Evolutionary conservation across 1,140 invertebrate species (phyloP), one percentile per base, ranked within the genome.

Genomic region (Bombus affinis): DNA sequence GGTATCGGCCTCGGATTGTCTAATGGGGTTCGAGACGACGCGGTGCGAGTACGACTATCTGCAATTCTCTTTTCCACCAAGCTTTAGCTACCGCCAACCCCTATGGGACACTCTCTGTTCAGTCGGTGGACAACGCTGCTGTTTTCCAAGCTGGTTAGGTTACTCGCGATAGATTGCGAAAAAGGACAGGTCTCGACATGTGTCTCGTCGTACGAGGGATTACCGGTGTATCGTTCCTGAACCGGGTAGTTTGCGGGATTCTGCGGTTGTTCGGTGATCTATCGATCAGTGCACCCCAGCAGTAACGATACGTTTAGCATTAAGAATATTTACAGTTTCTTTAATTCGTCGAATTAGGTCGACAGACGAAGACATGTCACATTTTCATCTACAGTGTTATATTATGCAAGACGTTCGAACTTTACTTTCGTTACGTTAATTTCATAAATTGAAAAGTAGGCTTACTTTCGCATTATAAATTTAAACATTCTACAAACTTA

Each of bases 71-170:
- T 85, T 81, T 85, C 76, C 76, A 74, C 86, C 85, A 53, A 53
- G 47, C 80, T 90, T 90, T 86, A 65, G 80, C 81, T 81, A 86
- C 81, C 77, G 68, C 78, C 83, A 86, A 86, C 83, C 87, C 89
- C 81, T 86, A n/a, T 73, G 81, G 79, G 81, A 83, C 68, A 78
- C 66, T 22, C 62, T 53, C 47, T 53, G 22, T 22, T 5, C 28
- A 10, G 42, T 10, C 39, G 57, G 22, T n/a, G 59, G 75, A 65
- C 75, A 47, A 53, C 70, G 32, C 3, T 68, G 44, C 84, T 57
- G 70, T 79, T 75, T 59, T 75, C 71, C 62, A 47, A 57, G 62
- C 79, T 44, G 79, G 84, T 86, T 86, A 82, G 84, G 70, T 86
- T 82, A 39, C 84, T 53, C 79, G 84, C 84, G 72, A 86, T 86